Base-by-base conservation (phyloP, 2,113 vertebrate species). In the Gymnogyps californianus region DNA sequence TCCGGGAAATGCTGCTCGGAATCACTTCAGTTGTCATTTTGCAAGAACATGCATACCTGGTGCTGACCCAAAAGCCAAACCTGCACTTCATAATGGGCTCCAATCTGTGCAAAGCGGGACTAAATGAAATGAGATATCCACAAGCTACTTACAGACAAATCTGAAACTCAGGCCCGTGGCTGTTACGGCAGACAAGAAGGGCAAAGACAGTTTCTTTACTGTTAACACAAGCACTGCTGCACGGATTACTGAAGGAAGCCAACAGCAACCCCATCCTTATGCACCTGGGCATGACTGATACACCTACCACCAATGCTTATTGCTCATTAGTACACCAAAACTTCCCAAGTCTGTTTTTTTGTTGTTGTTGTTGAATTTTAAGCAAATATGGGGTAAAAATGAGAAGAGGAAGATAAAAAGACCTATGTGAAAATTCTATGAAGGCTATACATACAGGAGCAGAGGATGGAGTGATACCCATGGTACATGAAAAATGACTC, bases 51-150 rank as follows among this genome's bases (percentile, higher is more conserved):
- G 6, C 11, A 66, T 24, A n/a, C 2, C 6, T 1, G 0, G 64
- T 19, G 28, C 26, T 93, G 52, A 93, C 54, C 47, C 54, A 51
- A 76, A 87, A 87, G 55, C 18, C 46, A 93, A 87, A 51, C 24
- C n/a, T 1, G 1, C 24, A 25, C 22, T 70, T 47, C 4, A 0
- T 44, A 89, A 70, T 2, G 8, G 29, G 40, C 18, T 83, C 12
- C 29, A 46, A 51, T 46, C 42, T 74, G 32, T 24, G 62, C 28
- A 90, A 72, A 76, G 58, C 12, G 83, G 65, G 38, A 67, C 47
- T 72, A 77, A 83, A 86, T 16, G 5, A 92, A 84, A 85, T 14
- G 6, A 83, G 29, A 78, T 46, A 61, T 21, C 18, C 25, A 38
- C 57, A 82, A 40, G 55, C 47, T 84, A 25, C 59, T 80, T 71